phyloP scores from a whole-genome alignment of 2,113 vertebrate species.

The Motacilla tschutschensis region DNA sequence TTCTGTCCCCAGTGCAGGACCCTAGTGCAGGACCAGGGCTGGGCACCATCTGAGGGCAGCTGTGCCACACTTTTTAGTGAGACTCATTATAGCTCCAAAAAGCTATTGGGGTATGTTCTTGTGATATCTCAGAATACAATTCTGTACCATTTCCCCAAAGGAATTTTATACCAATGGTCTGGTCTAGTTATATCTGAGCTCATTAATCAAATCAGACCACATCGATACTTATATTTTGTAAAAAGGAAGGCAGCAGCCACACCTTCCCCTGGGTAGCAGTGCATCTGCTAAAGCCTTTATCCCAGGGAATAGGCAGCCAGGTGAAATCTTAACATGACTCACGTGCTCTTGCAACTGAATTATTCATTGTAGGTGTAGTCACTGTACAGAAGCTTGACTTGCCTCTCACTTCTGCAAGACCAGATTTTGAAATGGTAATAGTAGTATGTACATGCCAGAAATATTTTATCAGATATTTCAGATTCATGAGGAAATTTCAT shows the following conservation, averaged over 20 bases:
- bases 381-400: conserved; percentile 14
- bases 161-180: neutral
- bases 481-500: conserved; percentile 28
- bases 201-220: neutral
- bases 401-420: conserved; percentile 46
- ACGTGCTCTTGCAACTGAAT: conserved; percentile 37
- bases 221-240: neutral
- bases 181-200: neutral
- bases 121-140: neutral
- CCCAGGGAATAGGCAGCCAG: neutral
- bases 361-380: conserved; percentile 50
- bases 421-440: conserved; percentile 47
- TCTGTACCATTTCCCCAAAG: neutral
- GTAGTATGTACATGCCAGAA: conserved; percentile 23
- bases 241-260: neutral
- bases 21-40: neutral
- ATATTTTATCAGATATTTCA: conserved; percentile 52
- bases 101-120: neutral
- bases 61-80: neutral
- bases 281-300: neutral
- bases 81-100: neutral
- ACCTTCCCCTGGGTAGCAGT: neutral
- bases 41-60: neutral
- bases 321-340: conserved; percentile 30
- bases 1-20: neutral